Percentiles rank a stretch among this genome's conserved stretches.
Conservation (phyloP, 2,113 vertebrate species). For the Sclerurus mexicanus region DNA sequence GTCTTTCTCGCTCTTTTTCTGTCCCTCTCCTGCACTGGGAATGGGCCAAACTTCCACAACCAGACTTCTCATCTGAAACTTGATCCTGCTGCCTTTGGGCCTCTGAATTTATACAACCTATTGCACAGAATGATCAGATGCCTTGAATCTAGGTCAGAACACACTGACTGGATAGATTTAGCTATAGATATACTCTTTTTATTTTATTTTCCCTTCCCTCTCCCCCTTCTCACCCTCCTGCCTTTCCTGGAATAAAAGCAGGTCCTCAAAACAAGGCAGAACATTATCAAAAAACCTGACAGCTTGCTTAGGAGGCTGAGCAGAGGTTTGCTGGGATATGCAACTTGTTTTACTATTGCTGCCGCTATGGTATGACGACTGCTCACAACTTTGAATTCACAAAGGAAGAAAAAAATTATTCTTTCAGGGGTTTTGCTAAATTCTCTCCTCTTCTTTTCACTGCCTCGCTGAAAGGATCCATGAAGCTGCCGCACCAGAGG, state of each 20-base stretch:
- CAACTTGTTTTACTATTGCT: conserved; percentile 52
- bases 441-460: conserved; percentile 60
- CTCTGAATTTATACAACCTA: conserved; percentile 57
- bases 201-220: background rate
- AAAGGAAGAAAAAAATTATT: conserved; percentile 1
- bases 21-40: background rate
- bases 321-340: conserved; percentile 39
- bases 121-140: conserved; percentile 30
- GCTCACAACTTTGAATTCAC: conserved; percentile 47
- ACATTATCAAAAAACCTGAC: conserved; percentile 38
- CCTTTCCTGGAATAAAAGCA: conserved; percentile 46
- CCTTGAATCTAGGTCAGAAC: conserved; percentile 67
- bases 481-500: conserved; percentile 57
- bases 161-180: conserved; percentile 58
- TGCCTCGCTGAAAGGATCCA: conserved; percentile 45
- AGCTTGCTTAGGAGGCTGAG: conserved; percentile 24
- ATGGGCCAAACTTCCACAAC: conserved; percentile 41
- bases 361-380: background rate
- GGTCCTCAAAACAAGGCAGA: conserved; percentile 21
- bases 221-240: background rate
- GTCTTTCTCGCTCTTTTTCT: background rate
- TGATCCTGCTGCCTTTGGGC: conserved; percentile 36
- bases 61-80: conserved; percentile 49
- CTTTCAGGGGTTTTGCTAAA: conserved; percentile 62
- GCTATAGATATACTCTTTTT: background rate